Evolutionary conservation across 37 sponge, comb jelly and placozoan species (phyloP), one percentile per base, ranked within the genome.

Genomic region (Bolinopsis microptera): DNA sequence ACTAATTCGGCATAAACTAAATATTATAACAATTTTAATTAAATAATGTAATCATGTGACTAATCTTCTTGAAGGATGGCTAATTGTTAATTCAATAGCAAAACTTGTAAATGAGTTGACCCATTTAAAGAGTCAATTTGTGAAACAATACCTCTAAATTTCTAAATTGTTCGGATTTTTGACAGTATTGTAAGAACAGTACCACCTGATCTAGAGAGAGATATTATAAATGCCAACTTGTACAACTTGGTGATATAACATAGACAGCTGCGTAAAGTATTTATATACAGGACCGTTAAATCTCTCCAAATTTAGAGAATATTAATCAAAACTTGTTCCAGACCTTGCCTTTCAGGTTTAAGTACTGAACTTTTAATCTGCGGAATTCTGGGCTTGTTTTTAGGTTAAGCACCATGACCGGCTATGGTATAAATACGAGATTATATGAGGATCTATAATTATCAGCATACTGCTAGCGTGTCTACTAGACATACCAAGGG

Each of bases 21-120:
- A 48, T 48, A 48, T 77, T 77, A 77, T 77, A 32, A 77, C 80
- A 77, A 77, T 77, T 77, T 77, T 77, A 77, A 77, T 77, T 77
- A 32, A 77, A 32, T 77, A 77, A 77, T 77, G 80, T 77, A 32
- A 32, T 77, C 80, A 77, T 32, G 80, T 77, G 80, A 77, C 80
- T 32, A 13, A 48, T 48, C 61, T 48, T 48, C 61, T 5, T 48
- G 61, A 48, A 48, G 61, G 61, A 0, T 35, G 33, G 32, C 80
- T 27, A 77, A 32, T 77, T 77, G 80, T 77, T 77, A 77, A 77
- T 77, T 77, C 80, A 77, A 77, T 32, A 48, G 61, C 61, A 48
- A 48, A 48, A 48, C 61, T 48, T 48, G 80, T 32, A 77, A 77
- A 77, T 77, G 80, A 77, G 80, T 77, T 77, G 61, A 48, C 61